Evolutionary conservation across 2,113 vertebrate genomes (phyloP).

Genomic region (human (Homo sapiens)): DNA sequence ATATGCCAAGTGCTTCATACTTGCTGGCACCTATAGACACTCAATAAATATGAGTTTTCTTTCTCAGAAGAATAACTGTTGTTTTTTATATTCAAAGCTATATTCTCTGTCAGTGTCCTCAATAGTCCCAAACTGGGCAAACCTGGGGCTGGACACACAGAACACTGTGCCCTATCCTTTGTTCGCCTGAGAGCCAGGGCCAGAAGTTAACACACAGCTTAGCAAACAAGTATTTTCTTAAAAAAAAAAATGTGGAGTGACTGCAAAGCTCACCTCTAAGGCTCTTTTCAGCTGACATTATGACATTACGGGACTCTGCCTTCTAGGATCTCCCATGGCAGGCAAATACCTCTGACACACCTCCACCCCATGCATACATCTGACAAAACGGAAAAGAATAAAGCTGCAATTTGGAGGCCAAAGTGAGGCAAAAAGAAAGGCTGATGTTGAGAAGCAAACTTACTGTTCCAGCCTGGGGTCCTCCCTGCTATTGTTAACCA

Average conservation of each 20-base stretch:
- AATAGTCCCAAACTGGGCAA: too few species aligned
- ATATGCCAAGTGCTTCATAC: neutral
- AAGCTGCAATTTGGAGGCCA: neutral
- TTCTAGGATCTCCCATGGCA: neutral
- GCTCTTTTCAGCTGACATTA: neutral
- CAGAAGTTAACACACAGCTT: neutral
- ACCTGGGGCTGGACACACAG: neutral
- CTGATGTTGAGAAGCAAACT: neutral
- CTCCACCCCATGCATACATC: accelerated
- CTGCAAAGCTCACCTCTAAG: neutral
- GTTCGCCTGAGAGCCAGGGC: neutral
- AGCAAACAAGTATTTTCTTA: neutral
- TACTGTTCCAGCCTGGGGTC: neutral
- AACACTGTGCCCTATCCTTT: neutral
- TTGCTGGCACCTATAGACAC: neutral
- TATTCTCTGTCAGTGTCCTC: too few species aligned
- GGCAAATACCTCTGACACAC: neutral
- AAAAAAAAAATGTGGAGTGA: neutral
- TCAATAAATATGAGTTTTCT: neutral
- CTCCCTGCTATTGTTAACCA: neutral
- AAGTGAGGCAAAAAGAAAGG: neutral
- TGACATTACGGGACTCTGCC: neutral
- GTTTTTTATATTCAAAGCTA: neutral
- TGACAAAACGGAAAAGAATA: neutral
- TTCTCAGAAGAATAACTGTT: neutral